phyloP scores from a whole-genome alignment of 2,797 vertebrate species.

The Austrolebias charrua region DNA sequence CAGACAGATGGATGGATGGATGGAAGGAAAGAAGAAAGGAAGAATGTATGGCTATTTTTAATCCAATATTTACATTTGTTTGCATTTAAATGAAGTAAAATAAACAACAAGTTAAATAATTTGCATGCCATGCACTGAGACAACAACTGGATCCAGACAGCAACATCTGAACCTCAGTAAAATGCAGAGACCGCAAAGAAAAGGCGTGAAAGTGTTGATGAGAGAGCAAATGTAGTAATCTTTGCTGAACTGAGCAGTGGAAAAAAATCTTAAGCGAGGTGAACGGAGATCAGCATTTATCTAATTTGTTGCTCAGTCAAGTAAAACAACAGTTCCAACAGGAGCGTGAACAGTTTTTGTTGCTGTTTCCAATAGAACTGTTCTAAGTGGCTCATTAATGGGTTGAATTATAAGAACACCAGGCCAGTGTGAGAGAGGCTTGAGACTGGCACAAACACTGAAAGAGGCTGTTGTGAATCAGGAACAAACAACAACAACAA shows the following conservation, averaged over 20 bases:
- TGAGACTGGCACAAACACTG: constrained; percentile 21
- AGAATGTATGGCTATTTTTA: too few relatives aligned
- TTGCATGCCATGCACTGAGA: constrained; percentile 4
- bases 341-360: constrained; percentile 18
- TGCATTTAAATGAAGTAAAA: too few relatives aligned
- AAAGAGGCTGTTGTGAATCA: constrained; percentile 57
- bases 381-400: constrained; percentile 53
- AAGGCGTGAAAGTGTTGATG: constrained; percentile 16
- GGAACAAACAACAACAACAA: not conserved
- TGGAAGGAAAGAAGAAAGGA: too few relatives aligned
- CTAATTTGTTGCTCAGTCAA: constrained; percentile 53
- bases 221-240: constrained; percentile 36
- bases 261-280: constrained; percentile 11
- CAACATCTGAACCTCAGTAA: constrained; percentile 16
- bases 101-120: too few relatives aligned
- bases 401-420: constrained; percentile 42
- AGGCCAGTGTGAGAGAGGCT: constrained; percentile 42
- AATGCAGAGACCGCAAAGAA: constrained; percentile 5
- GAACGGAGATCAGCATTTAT: constrained; percentile 38
- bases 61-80: too few relatives aligned
- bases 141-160: not conserved
- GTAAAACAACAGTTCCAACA: constrained; percentile 50
- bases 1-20: too few relatives aligned
- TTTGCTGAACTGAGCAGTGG: constrained; percentile 12
- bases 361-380: constrained; percentile 37